Conservation (phyloP, 2,113 vertebrate genomes). For the Petromus typicus region DNA sequence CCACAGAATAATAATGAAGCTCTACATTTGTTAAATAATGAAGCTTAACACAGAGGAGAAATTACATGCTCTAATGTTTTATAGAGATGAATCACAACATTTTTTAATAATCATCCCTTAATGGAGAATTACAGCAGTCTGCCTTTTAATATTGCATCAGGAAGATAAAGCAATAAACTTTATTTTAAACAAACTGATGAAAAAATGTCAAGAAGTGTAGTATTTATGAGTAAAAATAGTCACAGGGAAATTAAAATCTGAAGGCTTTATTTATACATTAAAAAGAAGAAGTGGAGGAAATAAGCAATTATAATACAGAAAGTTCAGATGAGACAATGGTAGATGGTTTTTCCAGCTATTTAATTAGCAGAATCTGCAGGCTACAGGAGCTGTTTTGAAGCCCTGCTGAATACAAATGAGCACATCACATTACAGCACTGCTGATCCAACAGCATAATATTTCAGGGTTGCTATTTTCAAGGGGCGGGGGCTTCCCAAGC, state of each 20-base stretch:
- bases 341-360: slow-evolving; percentile 64
- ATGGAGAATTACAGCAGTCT: slow-evolving; percentile 52
- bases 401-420: slow-evolving; percentile 66
- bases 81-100: slow-evolving; percentile 52
- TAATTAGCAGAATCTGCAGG: slow-evolving; percentile 69
- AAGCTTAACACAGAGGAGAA: slow-evolving; percentile 45
- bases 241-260: slow-evolving; percentile 65
- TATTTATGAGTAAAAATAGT: slow-evolving; percentile 48
- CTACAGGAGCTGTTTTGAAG: slow-evolving; percentile 40
- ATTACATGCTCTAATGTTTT: slow-evolving; percentile 45
- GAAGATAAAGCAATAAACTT: slow-evolving; percentile 64
- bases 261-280: slow-evolving; percentile 62
- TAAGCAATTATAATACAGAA: slow-evolving; percentile 60
- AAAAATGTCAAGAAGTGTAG: slow-evolving; percentile 24
- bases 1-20: not conserved
- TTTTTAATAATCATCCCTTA: slow-evolving; percentile 70
- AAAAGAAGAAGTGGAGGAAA: slow-evolving; percentile 58
- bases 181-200: slow-evolving; percentile 41
- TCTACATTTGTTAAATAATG: slow-evolving; percentile 33
- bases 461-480: not conserved
- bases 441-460: slow-evolving; percentile 8
- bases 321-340: slow-evolving; percentile 71
- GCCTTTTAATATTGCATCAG: slow-evolving; percentile 42
- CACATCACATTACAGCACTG: not conserved
- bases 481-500: slow-evolving; percentile 15